These are phyloP conservation scores for Penaeus monodon DNA, from an alignment of 2,888 invertebrate genomes.

Conservation along the genomic window DNA sequence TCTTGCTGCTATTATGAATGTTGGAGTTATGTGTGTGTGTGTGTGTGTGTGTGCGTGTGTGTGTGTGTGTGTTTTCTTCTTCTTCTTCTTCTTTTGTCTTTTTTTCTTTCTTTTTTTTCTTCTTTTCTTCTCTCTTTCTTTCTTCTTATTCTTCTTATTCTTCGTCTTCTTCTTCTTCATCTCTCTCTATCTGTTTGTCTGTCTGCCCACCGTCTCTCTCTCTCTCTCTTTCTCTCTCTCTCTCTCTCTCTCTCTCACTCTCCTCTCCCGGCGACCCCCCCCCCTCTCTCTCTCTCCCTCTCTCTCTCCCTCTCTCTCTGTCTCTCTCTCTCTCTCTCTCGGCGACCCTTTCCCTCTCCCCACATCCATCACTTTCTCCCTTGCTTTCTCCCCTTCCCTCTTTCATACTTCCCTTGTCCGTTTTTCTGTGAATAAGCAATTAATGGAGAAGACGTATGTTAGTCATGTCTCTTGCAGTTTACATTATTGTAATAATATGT, in stretches of 20 bases:
- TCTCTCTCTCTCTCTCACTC: too few species aligned
- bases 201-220: rapidly evolving
- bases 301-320: neutral
- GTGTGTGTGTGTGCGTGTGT: too few species aligned
- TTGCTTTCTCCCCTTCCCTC: neutral
- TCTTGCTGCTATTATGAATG: too few species aligned
- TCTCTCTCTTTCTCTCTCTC: too few species aligned
- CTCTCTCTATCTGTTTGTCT: too few species aligned
- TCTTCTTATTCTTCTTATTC: too few species aligned
- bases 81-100: neutral
- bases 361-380: neutral
- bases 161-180: too few species aligned
- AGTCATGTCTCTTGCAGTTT: too few species aligned
- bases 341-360: neutral
- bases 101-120: neutral
- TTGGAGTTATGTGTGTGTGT: too few species aligned
- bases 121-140: neutral
- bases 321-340: neutral
- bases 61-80: too few species aligned
- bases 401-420: neutral
- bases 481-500: neutral
- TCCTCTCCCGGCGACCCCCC: too few species aligned
- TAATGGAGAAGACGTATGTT: too few species aligned
- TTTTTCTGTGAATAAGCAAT: neutral
- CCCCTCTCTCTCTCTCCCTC: neutral